Percentiles rank a stretch among this genome's conserved stretches.
Conservation (phyloP, 1,140 invertebrate species). For the Cyclina sinensis region DNA sequence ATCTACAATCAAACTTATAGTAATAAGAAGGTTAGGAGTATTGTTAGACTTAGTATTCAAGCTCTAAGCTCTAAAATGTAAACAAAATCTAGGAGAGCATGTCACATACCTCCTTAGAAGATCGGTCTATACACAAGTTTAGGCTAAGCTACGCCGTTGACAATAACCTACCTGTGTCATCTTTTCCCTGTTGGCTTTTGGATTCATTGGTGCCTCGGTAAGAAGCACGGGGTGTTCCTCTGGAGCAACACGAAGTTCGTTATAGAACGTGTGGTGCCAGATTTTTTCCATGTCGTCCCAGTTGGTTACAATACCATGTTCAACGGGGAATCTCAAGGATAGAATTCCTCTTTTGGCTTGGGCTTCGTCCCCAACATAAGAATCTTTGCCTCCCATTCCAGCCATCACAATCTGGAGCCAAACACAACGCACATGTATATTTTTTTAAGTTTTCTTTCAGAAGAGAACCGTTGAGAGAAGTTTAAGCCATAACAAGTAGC, state of each 20-base stretch:
- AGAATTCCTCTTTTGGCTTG: slow-evolving; percentile 91
- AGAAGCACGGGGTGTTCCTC: slow-evolving; percentile 96
- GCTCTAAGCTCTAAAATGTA: no score
- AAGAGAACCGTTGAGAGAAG: no score
- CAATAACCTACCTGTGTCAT: slow-evolving; percentile 92
- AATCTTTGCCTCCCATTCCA: slow-evolving; percentile 87
- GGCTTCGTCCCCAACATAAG: slow-evolving; percentile 86
- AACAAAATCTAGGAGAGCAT: no score
- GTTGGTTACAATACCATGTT: slow-evolving; percentile 87
- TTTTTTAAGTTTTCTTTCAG: no score
- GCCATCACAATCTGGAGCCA: slow-evolving; percentile 30
- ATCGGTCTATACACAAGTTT: no score
- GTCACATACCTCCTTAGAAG: no score
- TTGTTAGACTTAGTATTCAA: no score
- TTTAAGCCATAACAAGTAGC: no score
- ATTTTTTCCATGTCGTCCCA: slow-evolving; percentile 23
- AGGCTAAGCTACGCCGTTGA: no score
- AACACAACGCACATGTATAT: no score
- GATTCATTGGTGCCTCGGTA: slow-evolving; percentile 85
- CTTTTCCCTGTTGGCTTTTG: slow-evolving; percentile 90
- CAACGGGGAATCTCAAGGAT: slow-evolving; percentile 87
- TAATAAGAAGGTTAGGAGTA: no score
- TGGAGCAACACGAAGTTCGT: slow-evolving; percentile 4
- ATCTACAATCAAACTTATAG: no score
- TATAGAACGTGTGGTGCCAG: slow-evolving; percentile 5